Evolutionary conservation across 2,888 invertebrate genomes (phyloP), one percentile per base, ranked within the genome.

Genomic region (Lapara coniferarum): DNA sequence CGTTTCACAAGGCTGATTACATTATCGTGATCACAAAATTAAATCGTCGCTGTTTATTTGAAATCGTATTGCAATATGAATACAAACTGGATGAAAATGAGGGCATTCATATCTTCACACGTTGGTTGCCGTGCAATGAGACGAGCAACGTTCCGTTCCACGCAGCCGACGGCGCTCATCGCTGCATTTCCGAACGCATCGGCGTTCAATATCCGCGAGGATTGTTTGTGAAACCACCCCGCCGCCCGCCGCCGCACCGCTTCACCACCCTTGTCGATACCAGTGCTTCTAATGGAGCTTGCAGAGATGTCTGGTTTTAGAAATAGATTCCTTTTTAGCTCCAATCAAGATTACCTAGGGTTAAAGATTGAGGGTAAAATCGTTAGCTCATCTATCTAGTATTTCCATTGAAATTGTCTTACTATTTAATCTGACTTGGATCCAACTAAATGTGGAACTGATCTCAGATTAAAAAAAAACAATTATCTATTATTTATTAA

Each of bases 181-280:
- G 83, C 82, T 88, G 90, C 90, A 91, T 92, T 92, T 92, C 92
- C 92, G 85, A 91, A 93, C 91, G 91, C 92, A 92, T 89, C 89
- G 84, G 82, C 91, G 92, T 92, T 93, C 92, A 92, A 93, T 92
- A 93, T 92, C 92, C 92, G 90, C 89, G 89, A 85, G 89, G 86
- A 92, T 92, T 92, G 92, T 93, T 92, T 92, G 92, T 87, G 85
- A 86, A 89, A 82, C 83, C 83, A 78, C 74, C 85, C 80, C 74
- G 78, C 71, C 76, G 77, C 77, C 77, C 73, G 72, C 71, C 77
- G 77, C 77, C 73, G 72, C 71, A 71, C 78, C 75, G 79, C 56
- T 12, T 12, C 72, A 72, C 71, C 71, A 79, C 75, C 80, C 73
- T 81, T 73, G 69, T 77, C 79, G 76, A 81, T 82, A 80, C 80